Conservation (phyloP, 2,113 vertebrate species). For the Kryptolebias marmoratus region DNA sequence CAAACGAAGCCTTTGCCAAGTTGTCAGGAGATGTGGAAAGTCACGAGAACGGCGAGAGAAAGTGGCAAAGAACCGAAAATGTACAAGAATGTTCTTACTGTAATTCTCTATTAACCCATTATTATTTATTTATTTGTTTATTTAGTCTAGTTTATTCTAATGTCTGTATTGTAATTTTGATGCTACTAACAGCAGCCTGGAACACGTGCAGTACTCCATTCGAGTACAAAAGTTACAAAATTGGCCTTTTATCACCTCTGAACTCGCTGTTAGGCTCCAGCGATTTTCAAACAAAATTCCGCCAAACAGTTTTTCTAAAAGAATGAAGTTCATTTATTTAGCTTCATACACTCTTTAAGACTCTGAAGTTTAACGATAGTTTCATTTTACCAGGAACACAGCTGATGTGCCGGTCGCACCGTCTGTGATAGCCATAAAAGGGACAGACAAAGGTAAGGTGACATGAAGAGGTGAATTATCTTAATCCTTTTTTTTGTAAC, state of each 20-base stretch:
- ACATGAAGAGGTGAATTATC: not conserved
- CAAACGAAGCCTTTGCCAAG: constrained; percentile 20
- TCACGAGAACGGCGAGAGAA: constrained; percentile 9
- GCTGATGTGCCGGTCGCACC: constrained; percentile 15
- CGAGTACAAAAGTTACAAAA: no score
- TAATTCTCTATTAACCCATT: not conserved
- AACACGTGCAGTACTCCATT: not conserved
- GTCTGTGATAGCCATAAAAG: constrained; percentile 64
- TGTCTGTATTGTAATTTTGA: constrained; percentile 2
- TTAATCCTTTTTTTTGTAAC: not conserved
- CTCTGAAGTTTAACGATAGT: not conserved
- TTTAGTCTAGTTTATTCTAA: not conserved
- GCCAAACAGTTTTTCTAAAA: no score
- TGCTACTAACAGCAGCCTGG: not conserved
- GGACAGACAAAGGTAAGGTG: constrained; percentile 51
- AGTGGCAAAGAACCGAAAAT: constrained; percentile 11
- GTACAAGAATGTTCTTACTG: constrained; percentile 25
- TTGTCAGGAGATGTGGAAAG: constrained; percentile 9
- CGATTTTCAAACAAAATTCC: no score
- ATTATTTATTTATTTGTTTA: not conserved
- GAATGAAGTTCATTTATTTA: no score
- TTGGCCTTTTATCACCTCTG: no score
- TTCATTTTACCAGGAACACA: constrained; percentile 41
- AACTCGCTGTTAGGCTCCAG: no score
- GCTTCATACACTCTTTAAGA: no score